Conservation (phyloP, 2,888 invertebrate species). For the Drosophila subquinaria region DNA sequence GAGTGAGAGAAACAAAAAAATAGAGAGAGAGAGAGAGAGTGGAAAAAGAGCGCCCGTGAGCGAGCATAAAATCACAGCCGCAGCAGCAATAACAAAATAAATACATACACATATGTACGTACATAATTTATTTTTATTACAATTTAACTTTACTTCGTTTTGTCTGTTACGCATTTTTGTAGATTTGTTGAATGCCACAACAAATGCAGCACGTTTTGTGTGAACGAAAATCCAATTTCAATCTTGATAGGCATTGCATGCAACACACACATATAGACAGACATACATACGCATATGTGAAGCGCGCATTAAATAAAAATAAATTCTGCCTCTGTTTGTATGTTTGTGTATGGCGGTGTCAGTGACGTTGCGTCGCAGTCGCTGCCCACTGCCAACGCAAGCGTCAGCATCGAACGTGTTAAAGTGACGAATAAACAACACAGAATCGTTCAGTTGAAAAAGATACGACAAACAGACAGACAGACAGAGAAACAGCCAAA, state of each 20-base stretch:
- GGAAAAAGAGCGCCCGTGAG: constrained; percentile 42
- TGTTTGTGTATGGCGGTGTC: constrained; percentile 55
- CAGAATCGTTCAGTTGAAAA: constrained; percentile 67
- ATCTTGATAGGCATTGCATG: constrained; percentile 59
- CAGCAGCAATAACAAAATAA: constrained; percentile 73
- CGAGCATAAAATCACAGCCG: constrained; percentile 73
- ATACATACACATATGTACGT: constrained; percentile 61
- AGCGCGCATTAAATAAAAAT: constrained; percentile 72
- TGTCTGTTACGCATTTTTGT: constrained; percentile 45
- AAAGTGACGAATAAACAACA: constrained; percentile 80
- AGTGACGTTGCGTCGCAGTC: constrained; percentile 63
- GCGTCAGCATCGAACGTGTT: constrained; percentile 74
- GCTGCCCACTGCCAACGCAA: constrained; percentile 31
- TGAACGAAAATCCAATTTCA: constrained; percentile 53
- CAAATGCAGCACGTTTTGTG: constrained; percentile 20
- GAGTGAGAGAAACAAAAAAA: constrained; percentile 38
- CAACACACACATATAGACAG: constrained; percentile 37
- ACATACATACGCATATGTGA: constrained; percentile 43
- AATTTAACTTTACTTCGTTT: constrained; percentile 39
- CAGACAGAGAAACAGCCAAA: too few relatives aligned
- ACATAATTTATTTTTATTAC: constrained; percentile 38
- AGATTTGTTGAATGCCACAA: constrained; percentile 9
- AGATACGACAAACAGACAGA: constrained; percentile 68
- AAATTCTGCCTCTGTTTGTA: constrained; percentile 54
- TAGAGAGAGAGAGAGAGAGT: constrained; percentile 23